These are phyloP conservation scores for Zoanthus sociatus DNA, from an alignment of 92 coral and sea anemone species.

Conservation along the genomic window DNA sequence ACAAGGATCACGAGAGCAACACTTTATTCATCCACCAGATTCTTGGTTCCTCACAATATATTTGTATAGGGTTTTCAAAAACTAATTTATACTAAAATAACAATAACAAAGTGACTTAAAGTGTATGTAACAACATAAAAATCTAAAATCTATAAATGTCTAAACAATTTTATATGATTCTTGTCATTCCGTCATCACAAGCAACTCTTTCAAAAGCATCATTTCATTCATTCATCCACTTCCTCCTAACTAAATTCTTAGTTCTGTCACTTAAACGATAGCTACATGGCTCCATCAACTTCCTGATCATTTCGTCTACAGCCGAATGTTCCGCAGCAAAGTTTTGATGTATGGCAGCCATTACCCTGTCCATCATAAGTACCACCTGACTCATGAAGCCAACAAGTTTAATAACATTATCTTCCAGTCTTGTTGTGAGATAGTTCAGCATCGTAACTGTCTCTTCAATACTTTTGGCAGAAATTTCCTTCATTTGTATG, in stretches of 20 bases:
- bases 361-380: constrained; percentile 86
- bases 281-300: constrained; percentile 70
- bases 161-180: no score
- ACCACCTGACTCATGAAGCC: constrained; percentile 86
- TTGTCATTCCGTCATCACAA: neutral
- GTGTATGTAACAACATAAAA: no score
- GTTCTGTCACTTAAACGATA: constrained; percentile 78
- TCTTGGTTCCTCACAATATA: no score
- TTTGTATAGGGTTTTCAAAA: no score
- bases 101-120: no score
- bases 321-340: constrained; percentile 78
- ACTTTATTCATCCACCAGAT: no score
- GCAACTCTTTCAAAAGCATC: neutral
- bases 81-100: no score
- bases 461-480: constrained; percentile 67
- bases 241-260: constrained; percentile 73
- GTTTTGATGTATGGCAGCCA: constrained; percentile 83
- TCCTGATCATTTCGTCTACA: constrained; percentile 85
- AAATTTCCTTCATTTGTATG: constrained; percentile 51
- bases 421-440: constrained; percentile 81
- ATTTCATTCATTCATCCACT: constrained; percentile 46
- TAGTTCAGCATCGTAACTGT: constrained; percentile 71
- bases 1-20: no score
- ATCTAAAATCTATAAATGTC: neutral
- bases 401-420: constrained; percentile 74